Evolutionary conservation across 2,888 invertebrate genomes (phyloP).

Genomic region (Selenia dentaria): DNA sequence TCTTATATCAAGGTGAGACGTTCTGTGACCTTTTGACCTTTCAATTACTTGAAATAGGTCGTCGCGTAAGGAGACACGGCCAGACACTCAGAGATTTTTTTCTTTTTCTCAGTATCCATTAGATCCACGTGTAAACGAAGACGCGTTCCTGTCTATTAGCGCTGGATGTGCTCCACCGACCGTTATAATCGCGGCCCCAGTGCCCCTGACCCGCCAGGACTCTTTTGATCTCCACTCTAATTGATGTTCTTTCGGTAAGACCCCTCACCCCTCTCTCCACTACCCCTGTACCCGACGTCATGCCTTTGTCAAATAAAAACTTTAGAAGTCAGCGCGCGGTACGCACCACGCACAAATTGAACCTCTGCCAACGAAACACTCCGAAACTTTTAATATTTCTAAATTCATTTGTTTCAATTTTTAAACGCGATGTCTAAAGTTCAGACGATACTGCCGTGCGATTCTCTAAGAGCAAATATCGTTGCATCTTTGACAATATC

Average conservation of each 20-base stretch:
- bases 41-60: too few relatives aligned
- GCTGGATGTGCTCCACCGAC: conserved; percentile 11
- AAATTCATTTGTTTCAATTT: conserved; percentile 32
- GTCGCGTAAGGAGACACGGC: not conserved
- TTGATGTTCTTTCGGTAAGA: conserved; percentile 36
- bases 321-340: conserved; percentile 17
- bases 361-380: conserved; percentile 19
- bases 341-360: conserved; percentile 16
- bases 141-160: conserved; percentile 8
- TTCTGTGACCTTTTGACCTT: too few relatives aligned
- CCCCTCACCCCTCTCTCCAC: not conserved
- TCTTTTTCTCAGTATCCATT: conserved; percentile 3
- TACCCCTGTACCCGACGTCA: conserved; percentile 8
- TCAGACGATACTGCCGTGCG: too few relatives aligned
- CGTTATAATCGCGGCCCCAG: conserved; percentile 22
- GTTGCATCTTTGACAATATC: too few relatives aligned
- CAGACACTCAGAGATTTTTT: not conserved
- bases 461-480: too few relatives aligned
- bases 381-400: conserved; percentile 27
- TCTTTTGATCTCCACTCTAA: conserved; percentile 45
- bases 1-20: too few relatives aligned
- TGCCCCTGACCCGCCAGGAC: conserved; percentile 28
- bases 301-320: conserved; percentile 34
- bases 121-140: conserved; percentile 11
- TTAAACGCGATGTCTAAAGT: conserved; percentile 26